A percentile compares a stretch with the other conserved stretches of the same genome.
Conservation (phyloP, 2,888 invertebrate species). For the Ethmia dodecea region DNA sequence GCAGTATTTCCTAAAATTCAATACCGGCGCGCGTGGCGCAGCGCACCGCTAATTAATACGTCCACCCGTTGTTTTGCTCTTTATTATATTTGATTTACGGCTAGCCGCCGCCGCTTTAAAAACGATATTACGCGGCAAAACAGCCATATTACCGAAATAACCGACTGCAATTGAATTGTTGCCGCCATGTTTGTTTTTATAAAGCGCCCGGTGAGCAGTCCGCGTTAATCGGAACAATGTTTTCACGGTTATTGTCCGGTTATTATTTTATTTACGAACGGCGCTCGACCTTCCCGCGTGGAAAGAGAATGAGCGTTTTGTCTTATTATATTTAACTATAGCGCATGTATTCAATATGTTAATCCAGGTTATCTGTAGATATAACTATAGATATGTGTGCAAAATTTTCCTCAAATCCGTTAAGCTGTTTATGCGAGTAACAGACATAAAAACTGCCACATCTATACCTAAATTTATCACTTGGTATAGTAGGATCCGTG, state of each 20-base stretch:
- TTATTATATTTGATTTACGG: conserved; percentile 64
- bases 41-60: conserved; percentile 53
- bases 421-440: too few relatives aligned
- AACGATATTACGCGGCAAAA: conserved; percentile 53
- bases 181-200: conserved; percentile 53
- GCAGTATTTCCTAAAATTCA: conserved; percentile 53
- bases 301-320: not conserved
- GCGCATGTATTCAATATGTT: too few relatives aligned
- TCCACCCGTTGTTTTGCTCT: conserved; percentile 53
- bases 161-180: conserved; percentile 54
- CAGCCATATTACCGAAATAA: conserved; percentile 52
- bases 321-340: not conserved
- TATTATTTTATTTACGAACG: conserved; percentile 32
- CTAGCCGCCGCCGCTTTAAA: conserved; percentile 46
- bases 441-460: too few relatives aligned
- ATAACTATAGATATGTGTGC: too few relatives aligned
- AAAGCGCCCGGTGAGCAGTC: conserved; percentile 45
- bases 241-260: conserved; percentile 28
- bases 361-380: not conserved
- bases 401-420: too few relatives aligned
- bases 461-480: too few relatives aligned
- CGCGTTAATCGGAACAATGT: conserved; percentile 36
- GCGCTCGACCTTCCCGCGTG: conserved; percentile 18
- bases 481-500: too few relatives aligned
- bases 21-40: conserved; percentile 27